These are phyloP conservation scores for Muscina levida DNA, from an alignment of 2,888 invertebrate species.

Conservation along the genomic window DNA sequence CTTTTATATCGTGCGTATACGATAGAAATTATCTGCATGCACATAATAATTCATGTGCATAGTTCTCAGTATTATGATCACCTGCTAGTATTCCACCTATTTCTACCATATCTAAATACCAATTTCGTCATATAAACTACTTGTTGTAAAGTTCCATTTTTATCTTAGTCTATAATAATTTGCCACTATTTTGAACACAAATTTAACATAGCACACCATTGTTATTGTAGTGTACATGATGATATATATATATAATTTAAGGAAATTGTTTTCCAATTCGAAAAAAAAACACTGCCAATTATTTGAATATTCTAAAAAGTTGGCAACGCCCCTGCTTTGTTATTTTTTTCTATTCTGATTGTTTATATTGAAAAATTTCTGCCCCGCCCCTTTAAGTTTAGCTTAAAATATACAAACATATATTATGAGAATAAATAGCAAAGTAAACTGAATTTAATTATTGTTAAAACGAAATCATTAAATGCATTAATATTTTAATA, in stretches of 20 bases:
- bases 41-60: too few species aligned
- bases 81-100: too few species aligned
- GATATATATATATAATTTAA: constrained; percentile 8
- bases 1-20: too few species aligned
- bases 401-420: constrained; percentile 30
- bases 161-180: too few species aligned
- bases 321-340: constrained; percentile 44
- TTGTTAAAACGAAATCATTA: constrained; percentile 42
- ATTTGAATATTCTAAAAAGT: constrained; percentile 57
- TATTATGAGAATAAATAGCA: constrained; percentile 35
- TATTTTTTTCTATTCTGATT: constrained; percentile 29
- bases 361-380: constrained; percentile 21
- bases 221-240: neutral
- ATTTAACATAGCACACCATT: neutral
- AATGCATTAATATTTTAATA: constrained; percentile 46
- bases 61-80: too few species aligned
- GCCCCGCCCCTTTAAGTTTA: neutral
- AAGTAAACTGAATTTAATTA: neutral
- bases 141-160: too few species aligned
- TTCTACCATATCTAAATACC: too few species aligned
- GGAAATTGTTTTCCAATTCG: constrained; percentile 1
- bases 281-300: constrained; percentile 63
- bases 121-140: too few species aligned
- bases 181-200: neutral
- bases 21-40: too few species aligned